Evolutionary conservation across 35 echinoderm and acorn worm genomes (phyloP).

Genomic region (Apostichopus japonicus): DNA sequence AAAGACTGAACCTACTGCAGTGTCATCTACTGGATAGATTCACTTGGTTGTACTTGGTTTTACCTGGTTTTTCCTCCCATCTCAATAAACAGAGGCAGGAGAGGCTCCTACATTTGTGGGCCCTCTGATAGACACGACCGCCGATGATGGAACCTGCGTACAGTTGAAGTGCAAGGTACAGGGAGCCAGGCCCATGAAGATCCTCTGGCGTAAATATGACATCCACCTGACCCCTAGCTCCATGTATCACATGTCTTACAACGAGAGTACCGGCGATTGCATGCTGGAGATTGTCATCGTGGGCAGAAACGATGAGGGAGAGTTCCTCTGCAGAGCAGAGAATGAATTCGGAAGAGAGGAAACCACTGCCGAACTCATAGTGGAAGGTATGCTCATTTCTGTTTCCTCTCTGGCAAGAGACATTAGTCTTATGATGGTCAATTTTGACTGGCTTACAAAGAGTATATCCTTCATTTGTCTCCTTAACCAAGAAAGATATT

Average conservation of each 20-base stretch:
- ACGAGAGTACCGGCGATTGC: conserved; percentile 73
- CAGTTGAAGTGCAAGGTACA: conserved; percentile 72
- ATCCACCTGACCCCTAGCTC: conserved; percentile 59
- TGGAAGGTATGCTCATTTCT: conserved; percentile 59
- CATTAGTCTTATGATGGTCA: too few species aligned
- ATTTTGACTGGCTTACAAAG: too few species aligned
- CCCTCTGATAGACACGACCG: conserved; percentile 59
- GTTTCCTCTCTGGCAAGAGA: not conserved
- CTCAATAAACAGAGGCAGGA: conserved; percentile 56
- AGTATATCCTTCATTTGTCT: too few species aligned
- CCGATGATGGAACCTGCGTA: conserved; percentile 66
- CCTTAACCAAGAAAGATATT: too few species aligned
- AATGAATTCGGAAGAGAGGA: conserved; percentile 78
- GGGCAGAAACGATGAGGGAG: conserved; percentile 73
- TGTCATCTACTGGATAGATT: too few species aligned
- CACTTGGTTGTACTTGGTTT: too few species aligned
- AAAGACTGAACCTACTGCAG: too few species aligned
- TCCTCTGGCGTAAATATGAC: conserved; percentile 72
- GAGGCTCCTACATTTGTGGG: conserved; percentile 66
- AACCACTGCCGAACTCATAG: conserved; percentile 65
- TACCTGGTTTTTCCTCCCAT: not conserved
- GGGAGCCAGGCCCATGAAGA: conserved; percentile 66
- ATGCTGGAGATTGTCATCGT: conserved; percentile 80
- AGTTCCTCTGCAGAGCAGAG: conserved; percentile 76
- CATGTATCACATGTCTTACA: conserved; percentile 66